Conservation (phyloP, 1,140 invertebrate species). For the Leptopilina clavipes region DNA sequence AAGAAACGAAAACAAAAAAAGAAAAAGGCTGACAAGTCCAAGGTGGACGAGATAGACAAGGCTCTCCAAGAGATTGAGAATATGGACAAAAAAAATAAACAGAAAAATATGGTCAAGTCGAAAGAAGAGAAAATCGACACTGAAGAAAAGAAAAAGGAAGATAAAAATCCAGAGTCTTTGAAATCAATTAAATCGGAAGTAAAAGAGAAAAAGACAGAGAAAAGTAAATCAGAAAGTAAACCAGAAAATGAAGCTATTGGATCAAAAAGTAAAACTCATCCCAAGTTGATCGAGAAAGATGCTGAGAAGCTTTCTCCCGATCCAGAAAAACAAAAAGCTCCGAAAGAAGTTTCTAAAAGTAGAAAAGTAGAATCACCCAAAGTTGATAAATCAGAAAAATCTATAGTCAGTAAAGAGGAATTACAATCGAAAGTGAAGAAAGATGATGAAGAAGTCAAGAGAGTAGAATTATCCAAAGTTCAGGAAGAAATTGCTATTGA, state of each 20-base stretch:
- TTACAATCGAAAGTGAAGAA: not conserved
- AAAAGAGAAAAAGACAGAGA: constrained; percentile 12
- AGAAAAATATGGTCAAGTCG: constrained; percentile 45
- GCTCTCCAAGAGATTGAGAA: constrained; percentile 77
- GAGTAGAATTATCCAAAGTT: constrained; percentile 4
- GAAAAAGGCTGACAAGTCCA: constrained; percentile 70
- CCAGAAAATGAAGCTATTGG: constrained; percentile 21
- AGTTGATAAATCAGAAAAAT: not conserved
- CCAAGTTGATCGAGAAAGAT: too few relatives aligned
- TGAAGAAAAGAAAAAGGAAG: constrained; percentile 33
- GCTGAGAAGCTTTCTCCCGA: too few relatives aligned
- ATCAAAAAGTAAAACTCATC: too few relatives aligned
- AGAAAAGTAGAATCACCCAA: not conserved
- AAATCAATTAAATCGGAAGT: not conserved
- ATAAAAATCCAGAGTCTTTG: not conserved
- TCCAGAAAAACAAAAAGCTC: too few relatives aligned
- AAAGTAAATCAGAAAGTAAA: constrained; percentile 38
- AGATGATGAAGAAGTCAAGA: not conserved
- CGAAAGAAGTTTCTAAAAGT: not conserved
- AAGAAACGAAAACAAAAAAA: constrained; percentile 72
- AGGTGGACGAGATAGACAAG: constrained; percentile 79
- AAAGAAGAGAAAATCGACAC: constrained; percentile 39
- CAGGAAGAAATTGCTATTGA: too few relatives aligned
- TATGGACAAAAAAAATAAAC: constrained; percentile 70
- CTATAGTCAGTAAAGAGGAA: not conserved